phyloP scores from a whole-genome alignment of 2,888 invertebrate species.

The Cantharis lateralis region DNA sequence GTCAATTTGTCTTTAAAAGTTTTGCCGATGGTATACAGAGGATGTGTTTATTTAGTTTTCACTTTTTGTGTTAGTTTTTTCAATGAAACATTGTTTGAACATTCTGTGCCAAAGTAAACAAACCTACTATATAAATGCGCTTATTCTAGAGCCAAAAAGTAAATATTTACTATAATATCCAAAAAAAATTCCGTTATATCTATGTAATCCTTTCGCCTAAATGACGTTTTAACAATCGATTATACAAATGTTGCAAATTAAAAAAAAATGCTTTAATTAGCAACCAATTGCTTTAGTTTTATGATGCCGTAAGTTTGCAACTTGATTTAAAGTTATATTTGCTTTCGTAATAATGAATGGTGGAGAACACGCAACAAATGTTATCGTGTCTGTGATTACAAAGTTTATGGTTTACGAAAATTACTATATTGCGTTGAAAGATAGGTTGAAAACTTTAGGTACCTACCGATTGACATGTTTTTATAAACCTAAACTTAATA shows the following conservation, averaged over 20 bases:
- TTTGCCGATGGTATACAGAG: constrained; percentile 19
- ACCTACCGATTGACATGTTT: not conserved
- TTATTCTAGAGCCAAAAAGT: constrained; percentile 22
- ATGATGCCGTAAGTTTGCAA: not conserved
- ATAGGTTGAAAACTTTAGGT: not conserved
- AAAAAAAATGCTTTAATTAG: not conserved
- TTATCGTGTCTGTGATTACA: not conserved
- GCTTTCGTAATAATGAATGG: not conserved
- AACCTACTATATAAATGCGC: constrained; percentile 37
- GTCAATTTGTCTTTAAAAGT: constrained; percentile 11
- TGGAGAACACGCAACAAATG: not conserved
- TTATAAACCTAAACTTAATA: too few relatives aligned
- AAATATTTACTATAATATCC: constrained; percentile 28
- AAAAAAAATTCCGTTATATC: constrained; percentile 24
- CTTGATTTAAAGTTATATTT: not conserved
- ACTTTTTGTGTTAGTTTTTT: constrained; percentile 37
- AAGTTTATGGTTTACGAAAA: not conserved
- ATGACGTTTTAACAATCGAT: not conserved
- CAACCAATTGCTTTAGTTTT: not conserved
- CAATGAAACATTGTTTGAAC: constrained; percentile 41
- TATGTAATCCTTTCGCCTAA: constrained; percentile 2
- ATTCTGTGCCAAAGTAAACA: constrained; percentile 42
- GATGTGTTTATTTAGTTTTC: constrained; percentile 36
- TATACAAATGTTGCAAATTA: not conserved
- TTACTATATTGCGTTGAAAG: not conserved